Conservation (phyloP, 2,888 invertebrate genomes). For the Cantharis flavilabris region DNA sequence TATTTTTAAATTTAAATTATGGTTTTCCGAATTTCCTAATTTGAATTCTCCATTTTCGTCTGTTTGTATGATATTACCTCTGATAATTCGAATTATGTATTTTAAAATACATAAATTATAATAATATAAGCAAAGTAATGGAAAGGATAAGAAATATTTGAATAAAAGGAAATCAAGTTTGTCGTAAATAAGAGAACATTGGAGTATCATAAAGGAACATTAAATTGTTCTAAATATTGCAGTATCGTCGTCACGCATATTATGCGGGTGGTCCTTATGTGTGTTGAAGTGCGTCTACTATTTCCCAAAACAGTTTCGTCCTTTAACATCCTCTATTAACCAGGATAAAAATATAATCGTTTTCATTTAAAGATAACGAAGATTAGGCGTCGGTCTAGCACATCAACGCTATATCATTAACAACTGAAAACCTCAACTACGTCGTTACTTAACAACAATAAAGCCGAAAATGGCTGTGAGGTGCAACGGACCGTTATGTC, state of each 20-base stretch:
- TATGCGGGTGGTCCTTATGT: conserved; percentile 2
- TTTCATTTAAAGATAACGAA: conserved; percentile 40
- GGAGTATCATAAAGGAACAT: conserved; percentile 18
- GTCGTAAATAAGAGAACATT: conserved; percentile 16
- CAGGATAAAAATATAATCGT: conserved; percentile 38
- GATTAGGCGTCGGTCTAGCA: conserved; percentile 37
- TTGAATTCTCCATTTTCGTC: too few species aligned
- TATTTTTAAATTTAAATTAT: too few species aligned
- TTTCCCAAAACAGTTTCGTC: conserved; percentile 25
- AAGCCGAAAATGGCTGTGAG: conserved; percentile 52
- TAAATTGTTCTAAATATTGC: conserved; percentile 28
- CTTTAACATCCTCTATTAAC: conserved; percentile 33
- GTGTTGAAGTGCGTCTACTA: conserved; percentile 13
- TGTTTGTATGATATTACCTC: too few species aligned
- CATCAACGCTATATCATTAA: conserved; percentile 48
- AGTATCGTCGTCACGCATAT: conserved; percentile 12
- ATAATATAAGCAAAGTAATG: neutral
- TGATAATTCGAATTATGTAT: too few species aligned
- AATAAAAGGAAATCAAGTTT: neutral
- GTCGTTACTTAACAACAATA: conserved; percentile 54
- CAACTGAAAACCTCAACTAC: conserved; percentile 54
- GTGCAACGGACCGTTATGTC: conserved; percentile 54
- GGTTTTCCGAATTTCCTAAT: too few species aligned
- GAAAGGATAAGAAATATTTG: neutral
- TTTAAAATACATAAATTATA: too few species aligned